Evolutionary conservation across 2,113 vertebrate genomes (phyloP).

Genomic region (Poecile atricapillus): DNA sequence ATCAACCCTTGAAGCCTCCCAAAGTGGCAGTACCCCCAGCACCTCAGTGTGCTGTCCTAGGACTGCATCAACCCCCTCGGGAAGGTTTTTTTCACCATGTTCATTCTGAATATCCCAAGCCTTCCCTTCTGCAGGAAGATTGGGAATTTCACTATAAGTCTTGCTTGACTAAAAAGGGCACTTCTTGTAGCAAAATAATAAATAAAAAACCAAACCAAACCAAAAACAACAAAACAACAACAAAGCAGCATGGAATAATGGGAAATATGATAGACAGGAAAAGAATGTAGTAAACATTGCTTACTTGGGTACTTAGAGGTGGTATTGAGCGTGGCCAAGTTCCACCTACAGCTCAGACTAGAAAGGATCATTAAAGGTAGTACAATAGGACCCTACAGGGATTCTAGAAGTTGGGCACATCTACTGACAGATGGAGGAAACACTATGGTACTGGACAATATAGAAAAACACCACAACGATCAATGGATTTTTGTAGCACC

Average conservation of each 20-base stretch:
- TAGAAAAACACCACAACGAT: not conserved
- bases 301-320: not conserved
- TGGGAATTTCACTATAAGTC: not conserved
- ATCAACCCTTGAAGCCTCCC: not conserved
- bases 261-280: not conserved
- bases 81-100: not conserved
- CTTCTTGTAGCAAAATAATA: not conserved
- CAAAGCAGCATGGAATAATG: not conserved
- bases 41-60: fast-evolving
- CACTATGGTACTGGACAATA: not conserved
- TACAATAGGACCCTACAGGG: not conserved
- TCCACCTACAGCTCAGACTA: not conserved
- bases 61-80: not conserved
- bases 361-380: not conserved
- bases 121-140: not conserved
- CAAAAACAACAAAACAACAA: too few species aligned
- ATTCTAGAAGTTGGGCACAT: not conserved
- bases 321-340: not conserved
- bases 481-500: not conserved
- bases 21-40: not conserved
- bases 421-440: not conserved
- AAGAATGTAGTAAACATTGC: not conserved
- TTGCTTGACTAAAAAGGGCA: not conserved
- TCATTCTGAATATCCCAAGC: not conserved
- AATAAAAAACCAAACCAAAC: not conserved